Evolutionary conservation across 2,797 vertebrate species (phyloP).

Genomic region (Sebastes matsubarae): DNA sequence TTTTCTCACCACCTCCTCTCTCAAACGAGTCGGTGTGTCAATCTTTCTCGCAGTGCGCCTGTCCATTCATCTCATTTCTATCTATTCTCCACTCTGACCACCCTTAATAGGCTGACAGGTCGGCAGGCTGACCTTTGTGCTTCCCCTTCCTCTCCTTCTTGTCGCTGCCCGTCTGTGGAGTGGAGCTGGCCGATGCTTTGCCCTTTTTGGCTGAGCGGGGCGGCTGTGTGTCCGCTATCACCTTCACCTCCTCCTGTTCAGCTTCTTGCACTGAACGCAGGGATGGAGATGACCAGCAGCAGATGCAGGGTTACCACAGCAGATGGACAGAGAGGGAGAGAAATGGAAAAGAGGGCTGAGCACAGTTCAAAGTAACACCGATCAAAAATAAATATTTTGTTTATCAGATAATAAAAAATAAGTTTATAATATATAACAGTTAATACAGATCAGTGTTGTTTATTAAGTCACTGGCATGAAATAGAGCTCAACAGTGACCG

Average conservation of each 20-base stretch:
- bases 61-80: background rate
- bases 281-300: conserved; percentile 15
- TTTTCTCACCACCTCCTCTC: background rate
- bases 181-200: conserved; percentile 86
- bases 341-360: background rate
- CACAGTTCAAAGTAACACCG: background rate
- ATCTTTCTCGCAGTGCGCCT: background rate
- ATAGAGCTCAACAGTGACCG: no score
- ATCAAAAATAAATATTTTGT: background rate
- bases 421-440: background rate
- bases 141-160: conserved; percentile 96
- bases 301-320: background rate
- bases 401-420: background rate
- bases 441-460: background rate
- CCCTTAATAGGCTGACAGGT: background rate
- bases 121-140: conserved; percentile 93
- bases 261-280: conserved; percentile 91
- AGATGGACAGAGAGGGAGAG: background rate
- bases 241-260: conserved; percentile 91
- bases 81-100: background rate
- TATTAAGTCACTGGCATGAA: background rate
- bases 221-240: conserved; percentile 84
- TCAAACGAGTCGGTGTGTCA: background rate
- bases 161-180: conserved; percentile 89
- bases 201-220: conserved; percentile 92